Evolutionary conservation across 2,888 invertebrate genomes (phyloP), one percentile per base, ranked within the genome.

Genomic region (Rhamnusium bicolor): DNA sequence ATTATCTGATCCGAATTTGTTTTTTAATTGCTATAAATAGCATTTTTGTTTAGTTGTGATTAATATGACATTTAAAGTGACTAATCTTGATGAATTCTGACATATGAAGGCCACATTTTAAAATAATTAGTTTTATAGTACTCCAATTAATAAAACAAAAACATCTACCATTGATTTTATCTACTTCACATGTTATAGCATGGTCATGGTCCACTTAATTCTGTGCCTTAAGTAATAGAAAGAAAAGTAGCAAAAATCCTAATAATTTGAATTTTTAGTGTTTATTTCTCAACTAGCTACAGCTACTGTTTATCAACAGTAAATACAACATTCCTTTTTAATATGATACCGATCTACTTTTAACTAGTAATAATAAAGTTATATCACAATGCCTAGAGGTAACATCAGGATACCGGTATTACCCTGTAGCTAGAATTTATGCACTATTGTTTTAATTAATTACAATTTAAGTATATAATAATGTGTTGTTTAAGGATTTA

Each of bases 401-500:
- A 69, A 62, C 53, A 61, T 69, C 54, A 58, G 68, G 73, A 74
- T 78, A 78, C 74, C 75, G 77, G 74, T 75, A 74, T 69, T 68
- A 58, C 75, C 77, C 69, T 61, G 60, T 69, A 69, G 77, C 74
- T 56, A 73, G 47, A 56, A 62, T 77, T 77, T 74, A 74, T 69
- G 69, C 73, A 73, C 71, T 70, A 77, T 77, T 75, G 75, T 78
- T 78, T 73, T 69, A 74, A 74, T 74, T 74, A 78, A 78, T 76
- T 74, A 76, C 67, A 72, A 61, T 73, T 73, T 76, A 73, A 74
- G 68, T 73, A 60, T 24, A 14, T 56, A 32, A 56, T 67, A 56
- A 56, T 56, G 67, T 46, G 21, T 8, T 46, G 24, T 56, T 51
- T 21, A 12, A 67, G 16, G n/a, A 56, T 46, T 56, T 24, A 56